Base-by-base conservation (phyloP, 30 jellyfish, hydroid and myxozoan genomes). In the Clytia hemisphaerica region DNA sequence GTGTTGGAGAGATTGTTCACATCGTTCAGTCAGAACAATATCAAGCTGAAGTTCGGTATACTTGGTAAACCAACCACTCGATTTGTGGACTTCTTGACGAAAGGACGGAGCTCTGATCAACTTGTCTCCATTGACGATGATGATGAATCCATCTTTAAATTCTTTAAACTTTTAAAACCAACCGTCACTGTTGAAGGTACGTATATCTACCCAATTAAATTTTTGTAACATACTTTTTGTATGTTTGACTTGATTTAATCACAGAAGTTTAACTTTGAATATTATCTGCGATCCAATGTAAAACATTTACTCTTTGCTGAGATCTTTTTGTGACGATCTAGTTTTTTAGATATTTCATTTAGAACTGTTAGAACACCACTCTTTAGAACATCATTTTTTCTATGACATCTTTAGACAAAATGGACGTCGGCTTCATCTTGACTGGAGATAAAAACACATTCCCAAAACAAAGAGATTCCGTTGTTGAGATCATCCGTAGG, bases 381-480 rank as follows among this genome's bases (percentile, higher is more conserved):
- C n/a, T n/a, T n/a, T n/a, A n/a, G n/a, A n/a, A n/a, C n/a, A n/a
- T n/a, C n/a, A n/a, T n/a, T n/a, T n/a, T n/a, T n/a, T n/a, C n/a
- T n/a, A 2, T 7, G 70, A 1, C 0, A 7, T 57, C 33, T 57
- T 57, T 57, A 57, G 70, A 33, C 16, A 9, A n/a, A 21, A 4
- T 31, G 15, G 70, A 57, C 70, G 30, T 57, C 6, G 6, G 25
- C 16, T 1, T 57, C 42, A n/a, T 31, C 16, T 31, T 57, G 25
- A 31, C 19, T 57, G 70, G 70, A 6, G 30, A 57, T 57, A n/a
- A n/a, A 21, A 37, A 57, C 5, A 37, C 42, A 22, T 57, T 57
- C 15, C 70, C 70, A 21, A 42, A 42, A 57, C 70, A 57, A 57
- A 57, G 30, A 33, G 19, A 57, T 21, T n/a, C 48, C 16, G 48